These are phyloP conservation scores for Clarias gariepinus DNA, from an alignment of 2,113 vertebrate species.

Conservation along the genomic window DNA sequence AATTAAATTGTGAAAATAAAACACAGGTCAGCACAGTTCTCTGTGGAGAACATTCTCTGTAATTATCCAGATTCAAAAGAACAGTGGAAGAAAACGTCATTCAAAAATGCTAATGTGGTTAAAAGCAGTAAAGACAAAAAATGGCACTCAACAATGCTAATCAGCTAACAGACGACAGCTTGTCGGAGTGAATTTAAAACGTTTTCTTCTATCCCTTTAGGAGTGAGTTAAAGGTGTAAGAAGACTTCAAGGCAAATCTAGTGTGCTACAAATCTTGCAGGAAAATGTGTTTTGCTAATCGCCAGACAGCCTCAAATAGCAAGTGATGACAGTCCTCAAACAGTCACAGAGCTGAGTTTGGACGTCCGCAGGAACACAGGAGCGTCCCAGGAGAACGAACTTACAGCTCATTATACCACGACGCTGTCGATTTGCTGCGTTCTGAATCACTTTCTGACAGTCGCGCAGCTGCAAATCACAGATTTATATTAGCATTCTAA, in stretches of 20 bases:
- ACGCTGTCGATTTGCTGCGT: not conserved
- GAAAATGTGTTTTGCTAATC: slow-evolving; percentile 33
- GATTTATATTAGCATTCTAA: not conserved
- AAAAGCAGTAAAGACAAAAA: not conserved
- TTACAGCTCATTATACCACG: not conserved
- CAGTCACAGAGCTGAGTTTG: slow-evolving; percentile 25
- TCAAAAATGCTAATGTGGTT: not conserved
- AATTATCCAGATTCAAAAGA: slow-evolving; percentile 1
- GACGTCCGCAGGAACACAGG: slow-evolving; percentile 1
- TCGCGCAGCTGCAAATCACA: not conserved
- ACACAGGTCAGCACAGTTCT: not conserved
- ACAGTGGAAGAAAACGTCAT: not conserved
- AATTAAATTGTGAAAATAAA: not conserved
- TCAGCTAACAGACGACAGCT: not conserved
- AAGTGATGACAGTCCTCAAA: slow-evolving; percentile 32
- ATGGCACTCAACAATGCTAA: not conserved
- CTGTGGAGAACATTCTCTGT: not conserved
- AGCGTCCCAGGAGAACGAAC: slow-evolving; percentile 3
- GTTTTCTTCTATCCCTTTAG: not conserved
- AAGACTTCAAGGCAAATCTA: slow-evolving; percentile 18
- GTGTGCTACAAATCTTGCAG: not conserved
- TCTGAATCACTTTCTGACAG: not conserved
- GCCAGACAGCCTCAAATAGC: slow-evolving; percentile 38
- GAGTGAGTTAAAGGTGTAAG: not conserved
- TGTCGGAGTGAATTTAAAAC: not conserved